Evolutionary conservation across 92 coral and sea anemone species (phyloP).

Genomic region (Chrysogorgia sp.): DNA sequence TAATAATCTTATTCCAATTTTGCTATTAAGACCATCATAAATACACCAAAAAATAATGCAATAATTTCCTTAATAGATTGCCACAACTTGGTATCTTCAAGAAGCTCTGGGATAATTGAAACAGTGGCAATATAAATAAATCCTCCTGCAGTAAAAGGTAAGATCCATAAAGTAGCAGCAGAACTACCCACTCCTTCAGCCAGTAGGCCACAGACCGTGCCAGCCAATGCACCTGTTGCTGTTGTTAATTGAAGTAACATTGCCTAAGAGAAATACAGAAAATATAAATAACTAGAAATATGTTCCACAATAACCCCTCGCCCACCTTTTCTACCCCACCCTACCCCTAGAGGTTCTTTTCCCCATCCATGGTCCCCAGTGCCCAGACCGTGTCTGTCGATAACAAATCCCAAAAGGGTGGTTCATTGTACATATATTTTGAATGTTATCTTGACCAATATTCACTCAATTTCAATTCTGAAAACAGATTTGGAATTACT

Average conservation of each 20-base stretch:
- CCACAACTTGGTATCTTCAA: conserved; percentile 86
- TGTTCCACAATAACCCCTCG: no score
- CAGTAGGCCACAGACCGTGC: conserved; percentile 87
- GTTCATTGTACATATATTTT: no score
- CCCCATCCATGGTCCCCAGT: no score
- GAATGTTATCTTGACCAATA: no score
- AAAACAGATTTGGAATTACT: no score
- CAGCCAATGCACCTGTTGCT: conserved; percentile 96
- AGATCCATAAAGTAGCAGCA: conserved; percentile 90
- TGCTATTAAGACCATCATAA: conserved; percentile 97
- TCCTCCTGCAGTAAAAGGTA: conserved; percentile 98
- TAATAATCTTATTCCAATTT: conserved; percentile 64
- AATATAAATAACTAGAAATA: not conserved
- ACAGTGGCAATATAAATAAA: conserved; percentile 97
- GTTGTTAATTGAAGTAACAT: conserved; percentile 94
- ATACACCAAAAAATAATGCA: conserved; percentile 84
- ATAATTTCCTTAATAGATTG: conserved; percentile 93
- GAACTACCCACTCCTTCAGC: conserved; percentile 90
- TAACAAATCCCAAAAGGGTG: no score
- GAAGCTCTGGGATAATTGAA: conserved; percentile 90
- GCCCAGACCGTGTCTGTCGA: no score
- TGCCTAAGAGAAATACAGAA: conserved; percentile 73
- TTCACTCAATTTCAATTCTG: no score
- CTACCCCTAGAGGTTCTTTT: no score
- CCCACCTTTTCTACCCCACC: no score